These are phyloP conservation scores for Nothoprocta perdicaria DNA, from an alignment of 2,113 vertebrate genomes.

Conservation along the genomic window DNA sequence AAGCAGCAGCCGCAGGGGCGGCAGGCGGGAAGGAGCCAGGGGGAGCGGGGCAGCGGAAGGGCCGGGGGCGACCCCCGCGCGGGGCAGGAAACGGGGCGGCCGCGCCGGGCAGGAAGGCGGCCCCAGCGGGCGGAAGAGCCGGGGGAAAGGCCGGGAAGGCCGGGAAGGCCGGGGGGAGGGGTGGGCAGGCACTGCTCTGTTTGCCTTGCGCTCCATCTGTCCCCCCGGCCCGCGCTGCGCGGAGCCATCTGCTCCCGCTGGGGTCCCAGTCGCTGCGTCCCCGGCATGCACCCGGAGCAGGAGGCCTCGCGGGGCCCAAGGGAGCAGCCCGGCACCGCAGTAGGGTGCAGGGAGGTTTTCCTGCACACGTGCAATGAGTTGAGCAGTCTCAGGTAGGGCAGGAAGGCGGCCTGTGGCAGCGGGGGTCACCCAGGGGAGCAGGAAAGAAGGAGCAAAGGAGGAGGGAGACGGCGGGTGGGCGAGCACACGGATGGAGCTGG, in stretches of 20 bases:
- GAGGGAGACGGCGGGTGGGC: background rate
- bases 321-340: accelerated
- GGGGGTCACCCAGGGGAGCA: background rate
- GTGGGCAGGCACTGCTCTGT: accelerated
- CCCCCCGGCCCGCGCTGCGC: background rate
- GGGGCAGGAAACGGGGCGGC: too few species aligned
- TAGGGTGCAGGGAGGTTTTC: accelerated
- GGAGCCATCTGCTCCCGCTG: slow-evolving; percentile 34
- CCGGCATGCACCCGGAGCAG: too few species aligned
- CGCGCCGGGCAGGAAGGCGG: too few species aligned
- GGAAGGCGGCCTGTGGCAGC: background rate
- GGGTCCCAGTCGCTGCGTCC: too few species aligned
- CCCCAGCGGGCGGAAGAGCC: too few species aligned
- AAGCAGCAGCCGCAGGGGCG: too few species aligned
- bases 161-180: too few species aligned
- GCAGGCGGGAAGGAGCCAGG: too few species aligned
- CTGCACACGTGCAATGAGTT: background rate
- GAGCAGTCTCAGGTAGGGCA: accelerated
- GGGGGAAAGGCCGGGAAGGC: too few species aligned
- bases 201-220: slow-evolving; percentile 11
- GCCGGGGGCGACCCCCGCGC: too few species aligned
- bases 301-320: too few species aligned
- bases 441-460: background rate
- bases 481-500: background rate
- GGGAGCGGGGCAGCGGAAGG: too few species aligned